Percentiles rank a stretch among this genome's conserved stretches.
These are phyloP conservation scores for Lepidocolaptes lacrymiger DNA, from an alignment of 2,797 vertebrate genomes.

Conservation along the genomic window DNA sequence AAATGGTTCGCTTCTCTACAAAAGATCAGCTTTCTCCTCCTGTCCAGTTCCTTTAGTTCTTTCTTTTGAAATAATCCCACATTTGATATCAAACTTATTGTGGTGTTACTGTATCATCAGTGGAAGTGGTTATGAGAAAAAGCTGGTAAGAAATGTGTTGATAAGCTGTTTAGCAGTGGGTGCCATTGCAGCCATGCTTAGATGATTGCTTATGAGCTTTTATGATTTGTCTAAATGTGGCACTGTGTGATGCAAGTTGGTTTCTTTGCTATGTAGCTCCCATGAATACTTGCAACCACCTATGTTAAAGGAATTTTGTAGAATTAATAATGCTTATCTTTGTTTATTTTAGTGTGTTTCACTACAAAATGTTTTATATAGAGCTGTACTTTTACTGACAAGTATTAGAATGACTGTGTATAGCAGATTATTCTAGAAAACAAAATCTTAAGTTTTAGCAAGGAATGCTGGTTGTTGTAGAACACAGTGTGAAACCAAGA, in stretches of 20 bases:
- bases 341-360: conserved; percentile 10
- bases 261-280: conserved; percentile 28
- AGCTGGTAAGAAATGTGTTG: not conserved
- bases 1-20: conserved; percentile 36
- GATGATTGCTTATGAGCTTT: conserved; percentile 3
- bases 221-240: conserved; percentile 33
- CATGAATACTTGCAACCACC: conserved; percentile 68
- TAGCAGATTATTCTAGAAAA: not conserved
- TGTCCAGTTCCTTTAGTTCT: conserved; percentile 11
- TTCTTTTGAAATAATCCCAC: not conserved
- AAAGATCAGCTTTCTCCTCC: conserved; percentile 49
- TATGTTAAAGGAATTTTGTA: conserved; percentile 16
- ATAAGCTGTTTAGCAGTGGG: conserved; percentile 5
- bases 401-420: not conserved
- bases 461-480: not conserved
- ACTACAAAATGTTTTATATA: not conserved
- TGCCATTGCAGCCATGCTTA: not conserved
- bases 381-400: conserved; percentile 4
- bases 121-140: conserved; percentile 25
- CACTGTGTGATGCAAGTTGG: conserved; percentile 23
- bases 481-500: not conserved
- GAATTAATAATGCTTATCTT: not conserved
- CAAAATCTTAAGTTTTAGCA: not conserved
- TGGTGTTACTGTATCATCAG: not conserved
- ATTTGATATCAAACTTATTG: not conserved